phyloP scores from a whole-genome alignment of 2,113 vertebrate genomes.

The Sylvia atricapilla region DNA sequence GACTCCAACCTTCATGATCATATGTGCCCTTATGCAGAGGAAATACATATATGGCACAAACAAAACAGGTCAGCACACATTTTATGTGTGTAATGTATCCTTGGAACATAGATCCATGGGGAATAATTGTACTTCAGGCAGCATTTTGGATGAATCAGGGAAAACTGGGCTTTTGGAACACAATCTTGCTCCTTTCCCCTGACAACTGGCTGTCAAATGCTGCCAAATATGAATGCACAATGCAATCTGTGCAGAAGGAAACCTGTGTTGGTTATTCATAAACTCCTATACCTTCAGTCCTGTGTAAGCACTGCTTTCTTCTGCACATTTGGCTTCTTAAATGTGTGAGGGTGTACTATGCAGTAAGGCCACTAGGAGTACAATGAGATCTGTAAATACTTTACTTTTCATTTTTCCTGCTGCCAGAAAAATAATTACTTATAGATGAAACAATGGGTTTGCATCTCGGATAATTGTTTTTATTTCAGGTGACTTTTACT shows the following conservation, averaged over 20 bases:
- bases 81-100: neutral
- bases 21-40: rapidly evolving
- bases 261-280: neutral
- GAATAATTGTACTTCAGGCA: neutral
- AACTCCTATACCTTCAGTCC: neutral
- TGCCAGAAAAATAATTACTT: neutral
- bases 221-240: neutral
- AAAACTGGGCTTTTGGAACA: neutral
- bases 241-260: neutral
- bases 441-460: neutral
- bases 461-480: neutral
- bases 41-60: too few relatives aligned
- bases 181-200: neutral
- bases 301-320: neutral
- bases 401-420: conserved; percentile 15
- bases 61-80: rapidly evolving
- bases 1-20: neutral
- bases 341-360: neutral
- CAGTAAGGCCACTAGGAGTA: neutral
- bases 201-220: neutral
- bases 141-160: neutral
- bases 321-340: neutral
- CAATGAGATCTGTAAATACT: conserved; percentile 1
- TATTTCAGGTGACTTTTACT: neutral
- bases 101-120: neutral